Percentiles rank a stretch among this genome's conserved stretches.
Conservation (phyloP, 1,140 invertebrate species). For the Babylonia areolata region DNA sequence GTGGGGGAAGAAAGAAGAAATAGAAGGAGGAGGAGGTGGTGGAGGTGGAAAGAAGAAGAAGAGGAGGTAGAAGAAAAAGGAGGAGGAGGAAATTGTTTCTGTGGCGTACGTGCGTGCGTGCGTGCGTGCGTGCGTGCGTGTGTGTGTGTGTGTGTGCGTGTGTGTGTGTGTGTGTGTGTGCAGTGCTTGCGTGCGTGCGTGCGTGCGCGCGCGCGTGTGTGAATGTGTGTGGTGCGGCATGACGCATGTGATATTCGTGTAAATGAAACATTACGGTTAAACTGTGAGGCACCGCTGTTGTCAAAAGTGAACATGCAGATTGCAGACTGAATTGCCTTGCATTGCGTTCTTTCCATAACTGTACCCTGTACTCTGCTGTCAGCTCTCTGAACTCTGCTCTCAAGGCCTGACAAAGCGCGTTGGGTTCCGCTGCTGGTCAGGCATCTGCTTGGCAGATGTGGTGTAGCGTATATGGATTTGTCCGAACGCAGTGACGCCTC, state of each 20-base stretch:
- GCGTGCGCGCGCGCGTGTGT: not conserved
- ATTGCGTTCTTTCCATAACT: too few species aligned
- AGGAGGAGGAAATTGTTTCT: not conserved
- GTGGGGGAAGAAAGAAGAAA: not conserved
- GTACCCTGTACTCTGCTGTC: too few species aligned
- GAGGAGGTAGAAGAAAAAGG: not conserved
- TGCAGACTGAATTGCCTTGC: too few species aligned
- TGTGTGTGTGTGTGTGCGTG: slow-evolving; percentile 1
- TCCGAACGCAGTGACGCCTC: too few species aligned
- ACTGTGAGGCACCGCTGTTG: too few species aligned
- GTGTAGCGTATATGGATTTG: too few species aligned
- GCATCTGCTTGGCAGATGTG: too few species aligned
- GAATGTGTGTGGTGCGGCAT: too few species aligned
- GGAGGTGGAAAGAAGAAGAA: not conserved
- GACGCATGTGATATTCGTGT: not conserved
- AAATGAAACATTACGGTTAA: not conserved
- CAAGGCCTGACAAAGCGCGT: too few species aligned
- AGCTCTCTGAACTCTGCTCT: too few species aligned
- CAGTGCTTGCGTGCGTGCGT: not conserved
- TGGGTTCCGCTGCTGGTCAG: too few species aligned
- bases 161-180: slow-evolving; percentile 6
- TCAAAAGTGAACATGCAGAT: too few species aligned
- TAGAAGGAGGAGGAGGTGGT: not conserved
- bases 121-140: not conserved
- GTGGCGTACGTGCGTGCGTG: not conserved